These are phyloP conservation scores for Volucella inanis DNA, from an alignment of 2,888 invertebrate genomes.

Conservation along the genomic window DNA sequence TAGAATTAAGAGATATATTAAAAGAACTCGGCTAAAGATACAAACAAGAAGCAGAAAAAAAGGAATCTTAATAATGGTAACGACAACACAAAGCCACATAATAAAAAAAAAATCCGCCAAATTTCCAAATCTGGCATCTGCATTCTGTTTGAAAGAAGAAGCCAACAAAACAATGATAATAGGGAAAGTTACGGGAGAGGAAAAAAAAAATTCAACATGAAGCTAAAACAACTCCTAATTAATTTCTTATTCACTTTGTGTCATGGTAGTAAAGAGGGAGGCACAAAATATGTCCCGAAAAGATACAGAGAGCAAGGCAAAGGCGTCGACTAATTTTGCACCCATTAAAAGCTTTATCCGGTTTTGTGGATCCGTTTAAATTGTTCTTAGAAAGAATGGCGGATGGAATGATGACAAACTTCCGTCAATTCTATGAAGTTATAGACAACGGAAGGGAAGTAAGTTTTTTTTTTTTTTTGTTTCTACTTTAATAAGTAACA, in stretches of 20 bases:
- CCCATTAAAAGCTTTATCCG: slow-evolving; percentile 70
- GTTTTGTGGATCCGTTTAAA: slow-evolving; percentile 70
- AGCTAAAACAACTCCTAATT: slow-evolving; percentile 69
- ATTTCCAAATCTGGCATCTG: slow-evolving; percentile 58
- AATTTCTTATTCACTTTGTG: slow-evolving; percentile 67
- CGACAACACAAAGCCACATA: slow-evolving; percentile 63
- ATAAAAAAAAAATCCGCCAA: slow-evolving; percentile 22
- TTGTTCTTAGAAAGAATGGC: slow-evolving; percentile 42
- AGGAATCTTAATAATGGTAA: slow-evolving; percentile 58
- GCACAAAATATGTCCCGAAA: slow-evolving; percentile 21
- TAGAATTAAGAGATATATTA: slow-evolving; percentile 32
- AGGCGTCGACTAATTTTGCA: slow-evolving; percentile 67
- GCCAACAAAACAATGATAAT: slow-evolving; percentile 2
- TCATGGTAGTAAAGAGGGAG: slow-evolving; percentile 27
- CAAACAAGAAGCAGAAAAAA: slow-evolving; percentile 25
- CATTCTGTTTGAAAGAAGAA: slow-evolving; percentile 42
- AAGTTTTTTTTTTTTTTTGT: slow-evolving; percentile 2
- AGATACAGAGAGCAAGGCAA: slow-evolving; percentile 47
- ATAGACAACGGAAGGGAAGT: slow-evolving; percentile 18
- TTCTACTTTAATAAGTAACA: slow-evolving; percentile 5
- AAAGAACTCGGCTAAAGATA: background rate
- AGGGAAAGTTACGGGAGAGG: slow-evolving; percentile 9
- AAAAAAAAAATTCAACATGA: slow-evolving; percentile 23
- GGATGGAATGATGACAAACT: slow-evolving; percentile 42
- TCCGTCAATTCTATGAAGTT: slow-evolving; percentile 44